Evolutionary conservation across 2,888 invertebrate genomes (phyloP).

Genomic region (Idaea aversata): DNA sequence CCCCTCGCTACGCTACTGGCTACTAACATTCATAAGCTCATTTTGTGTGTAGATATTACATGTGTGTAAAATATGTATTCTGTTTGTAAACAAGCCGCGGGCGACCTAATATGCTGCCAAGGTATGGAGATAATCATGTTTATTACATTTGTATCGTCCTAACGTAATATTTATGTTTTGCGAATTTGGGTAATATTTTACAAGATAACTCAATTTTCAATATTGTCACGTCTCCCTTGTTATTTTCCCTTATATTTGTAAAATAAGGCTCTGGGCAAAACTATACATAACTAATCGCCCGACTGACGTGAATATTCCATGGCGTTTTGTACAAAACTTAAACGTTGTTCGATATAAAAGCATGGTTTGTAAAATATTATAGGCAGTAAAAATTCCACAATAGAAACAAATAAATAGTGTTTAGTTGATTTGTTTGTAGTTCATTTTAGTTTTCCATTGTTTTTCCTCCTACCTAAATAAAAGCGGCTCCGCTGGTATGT

Average conservation of each 20-base stretch:
- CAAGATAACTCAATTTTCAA: not conserved
- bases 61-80: conserved; percentile 48
- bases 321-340: not conserved
- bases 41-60: conserved; percentile 2
- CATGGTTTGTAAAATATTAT: not conserved
- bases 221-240: not conserved
- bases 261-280: not conserved
- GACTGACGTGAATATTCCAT: not conserved
- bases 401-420: not conserved
- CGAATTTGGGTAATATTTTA: not conserved
- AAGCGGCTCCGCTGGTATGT: not conserved
- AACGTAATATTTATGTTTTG: conserved; percentile 2
- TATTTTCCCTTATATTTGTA: not conserved
- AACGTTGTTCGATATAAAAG: not conserved
- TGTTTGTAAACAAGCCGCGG: conserved; percentile 76
- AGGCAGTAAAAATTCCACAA: not conserved
- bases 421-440: not conserved
- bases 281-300: not conserved
- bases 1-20: no score
- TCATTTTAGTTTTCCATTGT: not conserved
- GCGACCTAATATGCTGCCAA: conserved; percentile 80
- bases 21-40: not conserved
- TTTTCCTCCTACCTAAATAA: not conserved
- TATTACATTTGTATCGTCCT: conserved; percentile 6
- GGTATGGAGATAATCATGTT: conserved; percentile 56